Evolutionary conservation across 2,113 vertebrate species (phyloP), one percentile per base, ranked within the genome.

Genomic region (Hypomesus transpacificus): DNA sequence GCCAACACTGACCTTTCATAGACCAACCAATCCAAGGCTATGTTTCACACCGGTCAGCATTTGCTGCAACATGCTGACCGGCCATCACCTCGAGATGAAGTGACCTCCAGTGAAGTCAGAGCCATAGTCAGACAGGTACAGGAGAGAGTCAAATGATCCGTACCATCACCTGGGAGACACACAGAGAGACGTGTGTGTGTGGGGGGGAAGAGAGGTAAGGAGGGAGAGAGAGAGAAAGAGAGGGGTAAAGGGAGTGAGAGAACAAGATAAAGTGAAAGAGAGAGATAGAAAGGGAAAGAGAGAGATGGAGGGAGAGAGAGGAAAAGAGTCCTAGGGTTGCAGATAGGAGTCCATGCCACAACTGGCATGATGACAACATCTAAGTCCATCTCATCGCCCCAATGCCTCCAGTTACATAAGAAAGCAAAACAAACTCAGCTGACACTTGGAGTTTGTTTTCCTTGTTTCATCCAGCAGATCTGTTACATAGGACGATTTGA

Each of bases 121-220:
- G 57, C 86, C 82, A 66, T 97, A 98, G 86, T 99, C 95, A 0
- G 96, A 97, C 65, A 99, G 92, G 73, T 99, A 98, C 0, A 99
- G 93, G 70, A 99, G 89, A 0, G 95, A 97, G 85, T 99, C 97
- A 74, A 98, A 99, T 3, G 96, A 99, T 53, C 96, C 96, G 0
- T 98, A 98, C 1, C 1, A 96, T 98, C 80, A 95, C 94, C 97
- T 98, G 14, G 52, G 52, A 53, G 52, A 53, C 9, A 53, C 14
- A 18, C 9, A 53, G 52, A 53, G 52, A 18, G 52, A 16, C 51
- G 4, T 16, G 16, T 1, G 8, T 1, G 50, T 1, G 8, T 1
- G 3, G n/a, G 11, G 52, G 7, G 17, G 53, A 3, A 9, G n/a
- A 11, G 6, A n/a, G 57, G 21, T 20, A 1, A 11, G 20, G 53